phyloP scores from a whole-genome alignment of 2,888 invertebrate genomes.

The Sminthurinus aureus region DNA sequence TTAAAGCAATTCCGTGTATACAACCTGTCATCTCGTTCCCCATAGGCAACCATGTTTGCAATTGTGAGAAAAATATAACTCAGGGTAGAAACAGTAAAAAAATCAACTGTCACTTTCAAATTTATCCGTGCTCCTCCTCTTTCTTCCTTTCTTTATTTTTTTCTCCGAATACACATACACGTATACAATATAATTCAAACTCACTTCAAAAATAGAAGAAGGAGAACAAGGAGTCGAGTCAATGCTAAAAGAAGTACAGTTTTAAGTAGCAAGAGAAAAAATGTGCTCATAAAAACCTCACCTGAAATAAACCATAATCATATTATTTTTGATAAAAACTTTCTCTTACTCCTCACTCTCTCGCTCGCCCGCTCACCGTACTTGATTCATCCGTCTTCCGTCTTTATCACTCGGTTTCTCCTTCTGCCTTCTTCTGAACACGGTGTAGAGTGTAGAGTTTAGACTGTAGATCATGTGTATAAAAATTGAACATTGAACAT shows the following conservation, averaged over 20 bases:
- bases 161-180: background rate
- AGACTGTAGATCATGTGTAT: background rate
- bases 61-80: too few relatives aligned
- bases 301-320: background rate
- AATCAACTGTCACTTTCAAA: slow-evolving; percentile 14
- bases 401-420: background rate
- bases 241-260: background rate
- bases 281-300: slow-evolving; percentile 6
- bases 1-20: too few relatives aligned
- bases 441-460: background rate
- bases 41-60: too few relatives aligned
- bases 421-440: background rate
- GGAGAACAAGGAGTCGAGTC: too few relatives aligned
- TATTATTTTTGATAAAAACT: background rate
- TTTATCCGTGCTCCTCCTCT: background rate
- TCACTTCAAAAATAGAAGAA: too few relatives aligned
- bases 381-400: background rate
- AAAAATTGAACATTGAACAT: background rate
- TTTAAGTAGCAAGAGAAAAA: background rate
- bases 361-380: background rate
- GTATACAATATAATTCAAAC: too few relatives aligned
- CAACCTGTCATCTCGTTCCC: too few relatives aligned
- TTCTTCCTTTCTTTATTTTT: background rate
- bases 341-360: background rate
- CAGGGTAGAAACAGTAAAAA: background rate